A percentile compares a stretch with the other conserved stretches of the same genome.
phyloP scores from a whole-genome alignment of 2,797 vertebrate genomes.

The Hippoglossus hippoglossus region DNA sequence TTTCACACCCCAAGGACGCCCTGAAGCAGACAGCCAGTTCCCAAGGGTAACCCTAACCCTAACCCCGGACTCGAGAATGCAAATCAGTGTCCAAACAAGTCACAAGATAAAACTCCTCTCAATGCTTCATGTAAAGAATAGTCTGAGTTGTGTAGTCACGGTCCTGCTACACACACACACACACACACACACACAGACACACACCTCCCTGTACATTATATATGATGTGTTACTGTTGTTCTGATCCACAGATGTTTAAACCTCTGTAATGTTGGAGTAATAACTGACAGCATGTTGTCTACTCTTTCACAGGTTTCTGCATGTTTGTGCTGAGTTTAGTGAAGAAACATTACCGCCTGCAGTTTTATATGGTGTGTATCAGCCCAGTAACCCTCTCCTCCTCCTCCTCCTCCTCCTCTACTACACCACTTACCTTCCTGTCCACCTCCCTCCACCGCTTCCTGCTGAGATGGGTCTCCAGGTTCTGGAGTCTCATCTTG shows the following conservation, averaged over 20 bases:
- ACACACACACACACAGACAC: no score
- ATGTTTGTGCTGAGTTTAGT: slow-evolving; percentile 99
- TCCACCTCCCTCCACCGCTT: neutral
- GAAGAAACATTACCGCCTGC: slow-evolving; percentile 99
- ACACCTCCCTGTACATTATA: no score
- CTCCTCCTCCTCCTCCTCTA: neutral
- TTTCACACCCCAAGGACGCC: neutral
- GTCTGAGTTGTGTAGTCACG: neutral
- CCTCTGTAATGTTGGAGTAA: slow-evolving; percentile 3
- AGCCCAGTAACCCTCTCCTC: slow-evolving; percentile 66
- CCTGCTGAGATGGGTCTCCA: neutral
- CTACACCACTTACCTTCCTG: slow-evolving; percentile 15
- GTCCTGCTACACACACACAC: no score
- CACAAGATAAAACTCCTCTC: neutral
- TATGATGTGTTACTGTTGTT: neutral
- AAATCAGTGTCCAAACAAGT: neutral
- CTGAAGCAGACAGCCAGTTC: neutral
- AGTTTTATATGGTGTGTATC: slow-evolving; percentile 99
- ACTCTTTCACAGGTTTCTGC: slow-evolving; percentile 96
- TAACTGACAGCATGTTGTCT: slow-evolving; percentile 83
- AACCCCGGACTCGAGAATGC: neutral
- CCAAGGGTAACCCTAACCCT: no score
- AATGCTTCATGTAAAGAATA: neutral
- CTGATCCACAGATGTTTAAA: slow-evolving; percentile 12
- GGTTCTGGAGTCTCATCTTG: neutral